These are phyloP conservation scores for Linyphia triangularis DNA, from an alignment of 2,888 invertebrate genomes.

Conservation along the genomic window DNA sequence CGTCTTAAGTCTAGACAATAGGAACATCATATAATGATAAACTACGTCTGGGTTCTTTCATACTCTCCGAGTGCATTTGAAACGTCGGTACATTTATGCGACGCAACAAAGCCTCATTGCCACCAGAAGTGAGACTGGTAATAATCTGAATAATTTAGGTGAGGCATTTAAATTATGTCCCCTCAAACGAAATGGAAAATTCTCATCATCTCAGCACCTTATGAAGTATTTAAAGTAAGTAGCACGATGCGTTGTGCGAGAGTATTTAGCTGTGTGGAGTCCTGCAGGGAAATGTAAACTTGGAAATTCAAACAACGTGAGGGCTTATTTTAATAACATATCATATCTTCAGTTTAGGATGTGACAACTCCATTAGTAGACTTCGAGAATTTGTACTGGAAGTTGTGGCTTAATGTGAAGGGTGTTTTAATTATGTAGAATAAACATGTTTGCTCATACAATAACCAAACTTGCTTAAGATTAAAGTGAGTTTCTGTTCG, in stretches of 20 bases:
- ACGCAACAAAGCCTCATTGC: neutral
- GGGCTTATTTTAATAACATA: slow-evolving; percentile 2
- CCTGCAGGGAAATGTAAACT: neutral
- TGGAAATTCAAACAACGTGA: neutral
- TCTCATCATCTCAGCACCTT: neutral
- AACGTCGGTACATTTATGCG: neutral
- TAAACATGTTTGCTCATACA: neutral
- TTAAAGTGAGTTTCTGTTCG: neutral
- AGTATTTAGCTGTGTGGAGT: neutral
- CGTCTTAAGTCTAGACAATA: neutral
- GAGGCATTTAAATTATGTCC: slow-evolving; percentile 45
- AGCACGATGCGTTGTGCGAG: neutral
- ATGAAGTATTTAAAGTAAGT: slow-evolving; percentile 33
- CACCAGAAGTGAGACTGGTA: neutral
- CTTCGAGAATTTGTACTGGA: neutral
- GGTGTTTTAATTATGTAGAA: neutral
- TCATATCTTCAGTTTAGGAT: neutral
- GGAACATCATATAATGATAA: neutral
- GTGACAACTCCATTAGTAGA: neutral
- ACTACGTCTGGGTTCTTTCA: neutral
- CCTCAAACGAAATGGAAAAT: slow-evolving; percentile 52
- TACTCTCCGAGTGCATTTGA: neutral
- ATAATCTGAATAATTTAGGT: slow-evolving; percentile 23
- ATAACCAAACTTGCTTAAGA: neutral
- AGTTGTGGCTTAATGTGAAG: neutral